Evolutionary conservation across 1,140 invertebrate species (phyloP).

Genomic region (Acarapis woodi): DNA sequence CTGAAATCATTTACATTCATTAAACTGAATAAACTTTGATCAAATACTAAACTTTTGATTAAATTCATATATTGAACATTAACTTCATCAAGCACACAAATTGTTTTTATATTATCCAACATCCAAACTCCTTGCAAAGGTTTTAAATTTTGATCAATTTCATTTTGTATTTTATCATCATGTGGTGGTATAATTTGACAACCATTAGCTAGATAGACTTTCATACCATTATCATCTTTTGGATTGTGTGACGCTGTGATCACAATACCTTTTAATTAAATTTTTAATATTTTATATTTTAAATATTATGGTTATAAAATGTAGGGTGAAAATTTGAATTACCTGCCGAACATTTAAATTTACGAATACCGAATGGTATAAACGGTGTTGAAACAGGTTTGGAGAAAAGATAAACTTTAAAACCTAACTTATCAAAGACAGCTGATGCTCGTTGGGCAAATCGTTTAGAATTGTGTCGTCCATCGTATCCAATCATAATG

Average conservation of each 20-base stretch:
- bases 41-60: slow-evolving; percentile 9
- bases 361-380: slow-evolving; percentile 46
- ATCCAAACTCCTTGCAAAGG: slow-evolving; percentile 38
- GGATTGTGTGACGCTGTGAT: slow-evolving; percentile 97
- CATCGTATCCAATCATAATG: slow-evolving; percentile 79
- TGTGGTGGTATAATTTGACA: slow-evolving; percentile 77
- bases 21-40: slow-evolving; percentile 15
- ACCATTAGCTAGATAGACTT: slow-evolving; percentile 84
- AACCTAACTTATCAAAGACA: slow-evolving; percentile 41
- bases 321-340: background rate
- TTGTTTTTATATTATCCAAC: slow-evolving; percentile 14
- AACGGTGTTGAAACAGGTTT: slow-evolving; percentile 67
- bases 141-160: slow-evolving; percentile 42
- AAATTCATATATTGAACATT: slow-evolving; percentile 11
- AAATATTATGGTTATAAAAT: background rate
- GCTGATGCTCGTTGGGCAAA: slow-evolving; percentile 67
- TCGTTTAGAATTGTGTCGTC: slow-evolving; percentile 65
- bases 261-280: slow-evolving; percentile 30
- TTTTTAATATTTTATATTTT: background rate
- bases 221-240: slow-evolving; percentile 96
- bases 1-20: slow-evolving; percentile 10
- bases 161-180: slow-evolving; percentile 53
- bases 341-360: slow-evolving; percentile 41
- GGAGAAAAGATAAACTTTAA: slow-evolving; percentile 56
- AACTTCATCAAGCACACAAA: slow-evolving; percentile 25